Evolutionary conservation across 1,140 invertebrate genomes (phyloP).

Genomic region (Fopius arisanus): DNA sequence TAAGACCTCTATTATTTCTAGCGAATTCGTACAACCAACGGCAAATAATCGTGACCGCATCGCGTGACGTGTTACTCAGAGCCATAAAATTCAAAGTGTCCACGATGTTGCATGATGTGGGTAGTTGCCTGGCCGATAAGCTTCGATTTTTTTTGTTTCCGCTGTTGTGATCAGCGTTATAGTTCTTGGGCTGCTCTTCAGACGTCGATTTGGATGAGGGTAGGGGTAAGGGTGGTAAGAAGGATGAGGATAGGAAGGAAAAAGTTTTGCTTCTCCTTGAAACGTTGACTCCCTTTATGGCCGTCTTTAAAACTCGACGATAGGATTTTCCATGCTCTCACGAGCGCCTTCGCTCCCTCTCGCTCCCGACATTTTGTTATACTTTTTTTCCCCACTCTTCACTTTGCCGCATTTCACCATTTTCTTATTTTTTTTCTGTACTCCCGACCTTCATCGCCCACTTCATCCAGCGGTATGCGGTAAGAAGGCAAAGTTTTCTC

Average conservation of each 20-base stretch:
- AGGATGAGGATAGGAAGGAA: neutral
- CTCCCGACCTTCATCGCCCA: neutral
- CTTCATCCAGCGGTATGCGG: neutral
- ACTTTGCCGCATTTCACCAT: neutral
- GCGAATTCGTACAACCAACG: neutral
- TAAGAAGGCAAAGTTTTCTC: conserved; percentile 19
- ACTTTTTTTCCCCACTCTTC: neutral
- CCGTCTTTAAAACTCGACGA: conserved; percentile 27
- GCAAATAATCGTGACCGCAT: neutral
- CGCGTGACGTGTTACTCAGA: neutral
- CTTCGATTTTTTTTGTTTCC: neutral
- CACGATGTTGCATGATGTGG: neutral
- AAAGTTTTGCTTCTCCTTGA: conserved; percentile 20
- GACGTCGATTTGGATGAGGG: neutral
- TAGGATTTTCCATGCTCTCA: conserved; percentile 16
- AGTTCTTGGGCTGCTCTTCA: neutral
- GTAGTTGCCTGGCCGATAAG: neutral
- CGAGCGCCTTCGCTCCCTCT: neutral
- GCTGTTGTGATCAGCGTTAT: neutral
- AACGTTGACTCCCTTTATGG: conserved; percentile 29
- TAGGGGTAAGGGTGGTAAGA: neutral
- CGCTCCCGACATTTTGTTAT: neutral
- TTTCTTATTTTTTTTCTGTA: conserved; percentile 5
- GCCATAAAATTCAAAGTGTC: neutral
- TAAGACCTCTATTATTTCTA: neutral